Percentiles rank a stretch among this genome's conserved stretches.
Conservation (phyloP, 1,140 invertebrate genomes). For the Daktulosphaira vitifoliae region DNA sequence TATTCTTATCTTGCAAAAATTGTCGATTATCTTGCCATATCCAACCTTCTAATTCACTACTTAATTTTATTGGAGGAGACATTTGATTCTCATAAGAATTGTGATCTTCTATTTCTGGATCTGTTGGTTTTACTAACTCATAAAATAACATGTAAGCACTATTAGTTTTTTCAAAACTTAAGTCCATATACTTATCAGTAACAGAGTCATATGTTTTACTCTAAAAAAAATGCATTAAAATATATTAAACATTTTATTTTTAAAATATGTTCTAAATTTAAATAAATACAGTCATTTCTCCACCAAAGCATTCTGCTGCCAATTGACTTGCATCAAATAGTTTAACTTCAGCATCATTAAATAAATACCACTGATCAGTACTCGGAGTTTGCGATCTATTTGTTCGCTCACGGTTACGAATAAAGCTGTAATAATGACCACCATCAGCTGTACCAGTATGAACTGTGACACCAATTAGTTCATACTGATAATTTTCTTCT, state of each 20-base stretch:
- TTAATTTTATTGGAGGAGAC: slow-evolving; percentile 51
- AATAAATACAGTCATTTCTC: slow-evolving; percentile 75
- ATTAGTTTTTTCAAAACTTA: slow-evolving; percentile 94
- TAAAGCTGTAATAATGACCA: slow-evolving; percentile 95
- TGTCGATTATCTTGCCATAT: slow-evolving; percentile 95
- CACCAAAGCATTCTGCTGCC: slow-evolving; percentile 90
- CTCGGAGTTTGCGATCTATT: slow-evolving; percentile 48
- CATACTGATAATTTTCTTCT: slow-evolving; percentile 67
- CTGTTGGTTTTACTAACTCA: slow-evolving; percentile 50
- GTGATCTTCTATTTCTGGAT: slow-evolving; percentile 27
- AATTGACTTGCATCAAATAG: slow-evolving; percentile 90
- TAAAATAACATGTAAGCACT: slow-evolving; percentile 97
- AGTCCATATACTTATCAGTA: slow-evolving; percentile 94
- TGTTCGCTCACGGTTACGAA: slow-evolving; percentile 60
- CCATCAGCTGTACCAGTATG: slow-evolving; percentile 94
- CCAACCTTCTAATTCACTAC: slow-evolving; percentile 75
- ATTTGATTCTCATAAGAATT: slow-evolving; percentile 37
- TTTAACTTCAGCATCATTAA: slow-evolving; percentile 95
- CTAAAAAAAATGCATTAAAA: slow-evolving; percentile 44
- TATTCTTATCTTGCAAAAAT: slow-evolving; percentile 88
- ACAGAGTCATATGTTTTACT: slow-evolving; percentile 94
- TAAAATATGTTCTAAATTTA: slow-evolving; percentile 17
- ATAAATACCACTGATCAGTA: slow-evolving; percentile 84
- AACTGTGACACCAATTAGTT: slow-evolving; percentile 89
- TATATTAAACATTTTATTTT: background rate